Base-by-base conservation (phyloP, 35 echinoderm and acorn worm genomes). In the Anneissia japonica region DNA sequence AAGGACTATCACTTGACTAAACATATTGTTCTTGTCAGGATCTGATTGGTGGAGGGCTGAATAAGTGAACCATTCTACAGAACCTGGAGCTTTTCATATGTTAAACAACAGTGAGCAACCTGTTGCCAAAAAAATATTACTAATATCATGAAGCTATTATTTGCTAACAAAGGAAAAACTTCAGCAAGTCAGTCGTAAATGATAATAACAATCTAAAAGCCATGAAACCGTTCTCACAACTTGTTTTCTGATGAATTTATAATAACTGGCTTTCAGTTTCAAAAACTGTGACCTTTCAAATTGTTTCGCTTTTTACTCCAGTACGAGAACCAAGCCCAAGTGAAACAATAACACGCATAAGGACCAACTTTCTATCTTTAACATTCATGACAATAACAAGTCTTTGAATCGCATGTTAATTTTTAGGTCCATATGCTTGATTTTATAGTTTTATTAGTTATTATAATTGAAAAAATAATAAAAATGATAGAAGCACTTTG, bases 111-210 rank as follows among this genome's bases (percentile, higher is more conserved):
- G 6, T 23, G n/a, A 64, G 26, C 51, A 64, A 64, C 51, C 51
- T 64, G 51, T 64, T 64, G 51, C 51, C 51, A 64, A 64, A 64
- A n/a, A 64, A 64, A 64, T n/a, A n/a, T 64, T 64, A 64, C 51
- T 64, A 64, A 64, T 64, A 64, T 64, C 51, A 64, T 64, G 21
- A 64, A 64, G 51, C 10, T 23, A 64, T 64, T 64, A 64, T 64
- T 64, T 64, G 51, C 51, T 64, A 64, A 64, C 51, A 64, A 64
- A 64, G 51, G 51, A 64, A 9, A 64, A 64, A 64, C 51, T 64
- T 64, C 51, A 64, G 26, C 51, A 64, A 64, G 51, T 26, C 51
- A 64, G 51, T 19, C 40, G 14, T 43, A 43, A 43, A 43, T 4
- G 40, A 43, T 43, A 43, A 43, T 43, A 43, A 43, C 4, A 43